These are phyloP conservation scores for Rhinichthys klamathensis DNA, from an alignment of 2,113 vertebrate species.

Conservation along the genomic window DNA sequence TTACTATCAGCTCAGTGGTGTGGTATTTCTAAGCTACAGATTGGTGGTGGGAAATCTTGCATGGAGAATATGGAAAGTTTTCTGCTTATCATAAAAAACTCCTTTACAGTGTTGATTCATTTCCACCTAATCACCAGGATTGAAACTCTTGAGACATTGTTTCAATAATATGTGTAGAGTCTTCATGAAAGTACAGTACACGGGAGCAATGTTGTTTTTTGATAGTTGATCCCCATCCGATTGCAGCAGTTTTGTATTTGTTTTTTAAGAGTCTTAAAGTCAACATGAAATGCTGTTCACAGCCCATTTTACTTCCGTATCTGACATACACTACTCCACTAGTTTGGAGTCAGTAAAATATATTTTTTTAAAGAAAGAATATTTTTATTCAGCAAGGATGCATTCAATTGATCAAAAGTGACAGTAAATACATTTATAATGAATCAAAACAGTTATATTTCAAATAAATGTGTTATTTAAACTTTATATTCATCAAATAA, in stretches of 20 bases:
- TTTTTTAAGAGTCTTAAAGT: not conserved
- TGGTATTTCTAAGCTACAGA: slow-evolving; percentile 19
- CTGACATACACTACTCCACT: not conserved
- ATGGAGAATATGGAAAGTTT: not conserved
- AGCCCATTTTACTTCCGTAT: not conserved
- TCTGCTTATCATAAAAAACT: not conserved
- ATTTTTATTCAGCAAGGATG: not conserved
- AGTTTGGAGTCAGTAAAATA: not conserved
- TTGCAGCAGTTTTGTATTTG: too few species aligned
- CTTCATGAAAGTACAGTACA: not conserved
- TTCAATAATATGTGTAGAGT: not conserved
- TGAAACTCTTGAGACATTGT: not conserved
- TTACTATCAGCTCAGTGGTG: slow-evolving; percentile 5
- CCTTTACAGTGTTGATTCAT: not conserved
- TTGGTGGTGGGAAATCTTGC: not conserved
- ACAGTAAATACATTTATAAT: not conserved
- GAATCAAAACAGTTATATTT: not conserved
- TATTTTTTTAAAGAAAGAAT: not conserved
- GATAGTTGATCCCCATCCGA: not conserved
- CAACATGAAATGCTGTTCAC: not conserved
- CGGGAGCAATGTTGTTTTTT: not conserved
- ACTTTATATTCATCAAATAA: not conserved
- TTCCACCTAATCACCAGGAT: not conserved
- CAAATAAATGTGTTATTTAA: not conserved
- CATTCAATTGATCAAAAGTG: not conserved